phyloP scores from a whole-genome alignment of 2,888 invertebrate genomes.

The Pristionchus entomophagus region DNA sequence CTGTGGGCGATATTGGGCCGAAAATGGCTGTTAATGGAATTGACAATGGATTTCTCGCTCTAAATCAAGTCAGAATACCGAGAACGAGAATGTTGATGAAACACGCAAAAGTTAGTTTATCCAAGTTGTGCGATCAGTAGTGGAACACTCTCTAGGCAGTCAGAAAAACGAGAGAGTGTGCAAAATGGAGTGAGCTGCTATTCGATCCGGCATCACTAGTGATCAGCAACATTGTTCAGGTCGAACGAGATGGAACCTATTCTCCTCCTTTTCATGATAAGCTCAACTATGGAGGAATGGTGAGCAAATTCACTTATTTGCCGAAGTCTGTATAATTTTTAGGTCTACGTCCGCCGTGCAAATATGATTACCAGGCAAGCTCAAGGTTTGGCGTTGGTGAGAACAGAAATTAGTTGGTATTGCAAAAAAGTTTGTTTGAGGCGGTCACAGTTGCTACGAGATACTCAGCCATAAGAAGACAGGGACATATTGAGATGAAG shows the following conservation, averaged over 20 bases:
- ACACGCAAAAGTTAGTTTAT: slow-evolving; percentile 87
- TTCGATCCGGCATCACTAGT: too few species aligned
- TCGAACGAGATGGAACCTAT: slow-evolving; percentile 85
- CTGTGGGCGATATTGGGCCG: slow-evolving; percentile 93
- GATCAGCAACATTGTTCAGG: too few species aligned
- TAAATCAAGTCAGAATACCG: slow-evolving; percentile 90
- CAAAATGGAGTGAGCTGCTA: too few species aligned
- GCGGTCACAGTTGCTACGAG: slow-evolving; percentile 86
- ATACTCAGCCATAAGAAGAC: slow-evolving; percentile 90
- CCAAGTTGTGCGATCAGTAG: too few species aligned
- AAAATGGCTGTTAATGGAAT: slow-evolving; percentile 92
- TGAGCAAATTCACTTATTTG: too few species aligned
- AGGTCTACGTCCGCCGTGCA: slow-evolving; percentile 86
- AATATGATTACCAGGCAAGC: slow-evolving; percentile 87
- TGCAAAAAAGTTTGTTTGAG: too few species aligned
- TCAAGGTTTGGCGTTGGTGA: slow-evolving; percentile 80
- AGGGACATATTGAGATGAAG: slow-evolving; percentile 89
- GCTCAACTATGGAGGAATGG: slow-evolving; percentile 91
- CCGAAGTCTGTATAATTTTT: too few species aligned
- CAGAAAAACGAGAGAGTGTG: too few species aligned
- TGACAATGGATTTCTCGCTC: too few species aligned
- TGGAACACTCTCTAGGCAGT: too few species aligned
- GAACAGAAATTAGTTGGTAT: too few species aligned
- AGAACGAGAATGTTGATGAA: slow-evolving; percentile 93
- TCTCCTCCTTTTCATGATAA: slow-evolving; percentile 88